A percentile compares a stretch with the other conserved stretches of the same genome.
phyloP scores from a whole-genome alignment of 2,113 vertebrate species.

The Aegithalos caudatus region DNA sequence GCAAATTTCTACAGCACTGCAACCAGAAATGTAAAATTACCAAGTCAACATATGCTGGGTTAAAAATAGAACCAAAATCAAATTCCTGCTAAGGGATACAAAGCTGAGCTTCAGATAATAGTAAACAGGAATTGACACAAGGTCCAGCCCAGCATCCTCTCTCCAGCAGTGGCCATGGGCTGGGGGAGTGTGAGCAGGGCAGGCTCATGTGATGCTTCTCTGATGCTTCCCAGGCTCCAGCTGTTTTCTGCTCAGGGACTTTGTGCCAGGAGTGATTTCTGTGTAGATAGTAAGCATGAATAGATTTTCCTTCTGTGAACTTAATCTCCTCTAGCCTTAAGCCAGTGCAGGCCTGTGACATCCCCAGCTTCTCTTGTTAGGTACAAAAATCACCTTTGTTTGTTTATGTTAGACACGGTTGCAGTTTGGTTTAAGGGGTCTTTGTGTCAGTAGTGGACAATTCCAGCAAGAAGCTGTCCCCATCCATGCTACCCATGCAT shows the following conservation, averaged over 20 bases:
- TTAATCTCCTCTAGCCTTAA: not conserved
- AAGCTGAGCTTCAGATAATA: not conserved
- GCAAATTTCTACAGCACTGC: not conserved
- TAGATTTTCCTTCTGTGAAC: not conserved
- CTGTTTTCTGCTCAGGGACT: not conserved
- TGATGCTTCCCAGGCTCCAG: not conserved
- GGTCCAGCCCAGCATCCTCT: not conserved
- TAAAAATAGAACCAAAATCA: not conserved
- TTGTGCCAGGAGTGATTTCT: not conserved
- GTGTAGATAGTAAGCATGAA: not conserved
- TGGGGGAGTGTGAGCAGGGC: not conserved
- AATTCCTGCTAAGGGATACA: not conserved
- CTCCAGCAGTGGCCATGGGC: not conserved
- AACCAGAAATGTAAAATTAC: not conserved
- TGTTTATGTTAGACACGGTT: not conserved
- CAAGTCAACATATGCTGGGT: not conserved
- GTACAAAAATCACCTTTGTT: not conserved
- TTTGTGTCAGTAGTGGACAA: not conserved
- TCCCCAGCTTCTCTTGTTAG: not conserved
- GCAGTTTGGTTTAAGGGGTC: not conserved
- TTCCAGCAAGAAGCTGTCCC: not conserved
- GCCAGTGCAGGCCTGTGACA: not conserved
- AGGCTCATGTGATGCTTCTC: not conserved
- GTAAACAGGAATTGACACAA: not conserved
- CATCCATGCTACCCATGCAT: not conserved